These are phyloP conservation scores for Bombus soroeensis DNA, from an alignment of 1,140 invertebrate species.

Conservation along the genomic window DNA sequence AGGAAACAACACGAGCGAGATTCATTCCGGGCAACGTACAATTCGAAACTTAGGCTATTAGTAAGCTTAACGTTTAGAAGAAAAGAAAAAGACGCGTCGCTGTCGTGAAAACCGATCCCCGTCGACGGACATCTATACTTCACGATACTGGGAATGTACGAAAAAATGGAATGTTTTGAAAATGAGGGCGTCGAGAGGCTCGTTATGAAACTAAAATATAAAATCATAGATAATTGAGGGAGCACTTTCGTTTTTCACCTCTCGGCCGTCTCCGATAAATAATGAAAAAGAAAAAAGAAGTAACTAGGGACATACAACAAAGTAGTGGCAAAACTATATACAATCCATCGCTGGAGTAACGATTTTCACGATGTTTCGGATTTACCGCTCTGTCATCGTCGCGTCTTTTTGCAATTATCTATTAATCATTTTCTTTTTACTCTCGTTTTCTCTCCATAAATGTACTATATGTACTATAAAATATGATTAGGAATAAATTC, in stretches of 20 bases:
- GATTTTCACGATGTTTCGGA: not conserved
- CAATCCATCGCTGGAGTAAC: not conserved
- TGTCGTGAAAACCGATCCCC: slow-evolving; percentile 6
- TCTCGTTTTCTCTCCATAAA: slow-evolving; percentile 9
- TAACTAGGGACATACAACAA: not conserved
- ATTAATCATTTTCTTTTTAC: slow-evolving; percentile 35
- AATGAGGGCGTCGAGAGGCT: not conserved
- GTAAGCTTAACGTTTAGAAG: slow-evolving; percentile 45
- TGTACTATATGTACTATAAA: slow-evolving; percentile 63
- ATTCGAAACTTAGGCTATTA: slow-evolving; percentile 42
- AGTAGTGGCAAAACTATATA: not conserved
- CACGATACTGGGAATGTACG: slow-evolving; percentile 10
- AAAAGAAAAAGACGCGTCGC: slow-evolving; percentile 34
- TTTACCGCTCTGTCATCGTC: not conserved
- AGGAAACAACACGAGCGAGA: slow-evolving; percentile 11
- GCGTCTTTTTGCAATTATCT: slow-evolving; percentile 31
- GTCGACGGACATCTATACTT: not conserved
- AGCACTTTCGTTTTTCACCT: not conserved
- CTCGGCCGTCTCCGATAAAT: not conserved
- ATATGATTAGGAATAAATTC: slow-evolving; percentile 64
- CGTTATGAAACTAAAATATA: too few relatives aligned
- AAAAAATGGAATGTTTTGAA: slow-evolving; percentile 13
- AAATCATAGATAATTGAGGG: too few relatives aligned
- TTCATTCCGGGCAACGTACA: slow-evolving; percentile 38
- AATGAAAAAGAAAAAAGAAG: not conserved